phyloP scores from a whole-genome alignment of 1,140 invertebrate species.

The Papilio machaon region DNA sequence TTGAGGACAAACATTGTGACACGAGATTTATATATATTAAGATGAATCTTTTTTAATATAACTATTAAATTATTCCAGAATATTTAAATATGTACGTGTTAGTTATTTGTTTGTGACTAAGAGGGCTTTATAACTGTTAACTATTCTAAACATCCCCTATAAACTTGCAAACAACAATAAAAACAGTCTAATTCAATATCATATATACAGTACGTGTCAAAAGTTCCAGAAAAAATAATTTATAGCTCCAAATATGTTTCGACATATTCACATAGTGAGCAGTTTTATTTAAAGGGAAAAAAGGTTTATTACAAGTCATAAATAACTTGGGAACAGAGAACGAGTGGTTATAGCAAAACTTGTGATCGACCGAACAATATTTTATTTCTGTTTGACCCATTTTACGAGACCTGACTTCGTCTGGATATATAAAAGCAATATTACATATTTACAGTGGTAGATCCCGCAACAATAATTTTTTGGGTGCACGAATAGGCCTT shows the following conservation, averaged over 20 bases:
- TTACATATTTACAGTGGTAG: too few species aligned
- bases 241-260: neutral
- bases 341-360: constrained; percentile 1
- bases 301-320: neutral
- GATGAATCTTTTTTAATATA: too few species aligned
- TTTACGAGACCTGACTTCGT: neutral
- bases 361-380: neutral
- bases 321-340: neutral
- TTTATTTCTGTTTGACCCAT: constrained; percentile 2
- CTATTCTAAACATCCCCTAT: too few species aligned
- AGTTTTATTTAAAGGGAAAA: neutral
- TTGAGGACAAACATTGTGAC: too few species aligned
- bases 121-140: too few species aligned
- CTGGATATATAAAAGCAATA: too few species aligned
- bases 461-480: too few species aligned
- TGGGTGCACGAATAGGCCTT: too few species aligned
- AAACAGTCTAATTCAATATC: neutral
- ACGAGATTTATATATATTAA: too few species aligned
- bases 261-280: constrained; percentile 1
- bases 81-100: too few species aligned
- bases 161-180: neutral
- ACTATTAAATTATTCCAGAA: too few species aligned
- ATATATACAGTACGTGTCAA: neutral
- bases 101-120: too few species aligned
- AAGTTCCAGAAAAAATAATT: neutral